Conservation (phyloP, 2,113 vertebrate species). For the Aphyosemion australe region DNA sequence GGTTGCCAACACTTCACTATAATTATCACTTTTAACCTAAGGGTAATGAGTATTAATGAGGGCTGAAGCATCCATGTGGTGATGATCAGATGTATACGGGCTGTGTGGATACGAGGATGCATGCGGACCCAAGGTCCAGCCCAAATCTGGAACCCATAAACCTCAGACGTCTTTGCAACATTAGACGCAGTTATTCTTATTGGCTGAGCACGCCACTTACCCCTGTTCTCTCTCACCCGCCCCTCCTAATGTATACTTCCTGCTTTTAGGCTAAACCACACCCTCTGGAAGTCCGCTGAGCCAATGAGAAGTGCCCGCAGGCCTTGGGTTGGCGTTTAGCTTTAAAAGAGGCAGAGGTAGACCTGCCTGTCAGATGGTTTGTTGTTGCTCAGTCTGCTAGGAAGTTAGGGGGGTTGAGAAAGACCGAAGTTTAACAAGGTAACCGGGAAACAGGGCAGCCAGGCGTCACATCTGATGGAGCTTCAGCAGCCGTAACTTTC, state of each 20-base stretch:
- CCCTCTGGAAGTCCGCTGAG: constrained; percentile 45
- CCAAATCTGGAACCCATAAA: constrained; percentile 93
- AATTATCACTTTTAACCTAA: constrained; percentile 8
- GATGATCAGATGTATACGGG: constrained; percentile 19
- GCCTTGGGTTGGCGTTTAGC: constrained; percentile 38
- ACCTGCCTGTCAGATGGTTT: constrained; percentile 74
- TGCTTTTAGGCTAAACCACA: constrained; percentile 58
- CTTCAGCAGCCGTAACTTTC: constrained; percentile 44
- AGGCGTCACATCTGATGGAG: constrained; percentile 59
- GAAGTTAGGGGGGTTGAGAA: constrained; percentile 59
- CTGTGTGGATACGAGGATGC: constrained; percentile 54
- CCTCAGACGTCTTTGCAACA: constrained; percentile 81
- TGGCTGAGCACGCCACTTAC: constrained; percentile 79
- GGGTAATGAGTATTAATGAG: neutral
- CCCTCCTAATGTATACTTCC: constrained; percentile 67
- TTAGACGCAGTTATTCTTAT: constrained; percentile 75
- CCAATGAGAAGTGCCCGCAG: constrained; percentile 65
- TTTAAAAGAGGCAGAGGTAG: constrained; percentile 73
- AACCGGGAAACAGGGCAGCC: constrained; percentile 47
- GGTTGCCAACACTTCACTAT: neutral
- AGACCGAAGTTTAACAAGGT: constrained; percentile 54
- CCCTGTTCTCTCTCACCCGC: constrained; percentile 72
- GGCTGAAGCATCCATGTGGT: constrained; percentile 8
- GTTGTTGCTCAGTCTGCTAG: constrained; percentile 70
- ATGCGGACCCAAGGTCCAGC: constrained; percentile 52